Base-by-base conservation (phyloP, 1,140 invertebrate genomes). In the Philotrypesis tridentata region DNA sequence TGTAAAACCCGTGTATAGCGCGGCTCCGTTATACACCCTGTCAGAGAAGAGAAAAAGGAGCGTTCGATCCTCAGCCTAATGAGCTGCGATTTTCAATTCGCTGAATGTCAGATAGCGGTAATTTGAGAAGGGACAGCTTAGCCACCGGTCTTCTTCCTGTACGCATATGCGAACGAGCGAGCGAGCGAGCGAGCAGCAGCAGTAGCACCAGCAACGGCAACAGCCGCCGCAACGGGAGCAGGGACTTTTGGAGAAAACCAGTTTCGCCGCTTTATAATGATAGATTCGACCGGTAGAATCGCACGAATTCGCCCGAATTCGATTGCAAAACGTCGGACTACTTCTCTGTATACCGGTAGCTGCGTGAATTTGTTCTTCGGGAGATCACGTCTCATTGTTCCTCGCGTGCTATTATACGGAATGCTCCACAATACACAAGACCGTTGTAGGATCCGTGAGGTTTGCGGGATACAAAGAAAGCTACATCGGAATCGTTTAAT, bases 401-500 rank as follows among this genome's bases (percentile, higher is more conserved):
- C 23, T 71, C 17, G 70, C 0, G 9, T 29, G 3, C 1, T 68
- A 31, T 68, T 31, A 31, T 29, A 29, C 67, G 7, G 31, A 9
- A 71, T n/a, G 68, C n/a, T n/a, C 68, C 12, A 2, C 23, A 27
- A 48, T 73, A 73, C n/a, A n/a, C 25, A 23, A 48, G 37, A 43
- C 14, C 27, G n/a, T 60, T 61, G 23, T 29, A 31, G 25, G 33
- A 37, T 21, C 17, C 27, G 25, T 17, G 21, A 29, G 11, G 12
- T 48, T 43, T 43, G 33, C 77, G 48, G 43, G 48, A 43, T 17
- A 81, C 68, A 77, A 82, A 82, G 73, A 82, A 77, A 82, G 33
- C 73, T 71, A 77, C 73, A 71, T 76, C 48, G 21, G n/a, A 77
- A 82, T 76, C 80, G 80, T 82, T 82, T 82, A 82, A 82, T 82